These are phyloP conservation scores for Percopsis transmontana DNA, from an alignment of 2,113 vertebrate genomes.

Conservation along the genomic window DNA sequence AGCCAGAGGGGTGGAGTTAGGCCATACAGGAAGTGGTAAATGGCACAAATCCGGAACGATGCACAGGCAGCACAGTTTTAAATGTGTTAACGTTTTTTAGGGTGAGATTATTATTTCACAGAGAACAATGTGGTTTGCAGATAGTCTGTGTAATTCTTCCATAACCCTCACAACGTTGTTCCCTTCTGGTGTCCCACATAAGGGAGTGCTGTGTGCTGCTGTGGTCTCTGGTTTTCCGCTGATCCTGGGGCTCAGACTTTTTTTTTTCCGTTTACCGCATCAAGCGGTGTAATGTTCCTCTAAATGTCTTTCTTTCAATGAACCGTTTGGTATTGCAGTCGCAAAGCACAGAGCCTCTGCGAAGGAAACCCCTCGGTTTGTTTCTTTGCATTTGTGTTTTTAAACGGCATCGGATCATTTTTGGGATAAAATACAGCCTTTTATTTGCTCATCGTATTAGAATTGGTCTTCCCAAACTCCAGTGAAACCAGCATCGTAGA, in stretches of 20 bases:
- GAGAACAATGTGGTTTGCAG: conserved; percentile 2
- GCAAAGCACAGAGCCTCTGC: conserved; percentile 15
- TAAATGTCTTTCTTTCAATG: conserved; percentile 5
- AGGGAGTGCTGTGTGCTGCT: conserved; percentile 18
- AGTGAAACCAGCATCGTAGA: no score
- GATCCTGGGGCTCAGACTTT: not conserved
- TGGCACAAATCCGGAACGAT: no score
- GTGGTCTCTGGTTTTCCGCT: not conserved
- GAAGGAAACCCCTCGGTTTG: not conserved
- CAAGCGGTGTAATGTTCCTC: not conserved
- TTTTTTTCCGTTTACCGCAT: conserved; percentile 1
- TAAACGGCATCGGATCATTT: not conserved
- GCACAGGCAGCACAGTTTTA: no score
- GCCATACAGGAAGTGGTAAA: no score
- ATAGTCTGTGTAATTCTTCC: conserved; percentile 42
- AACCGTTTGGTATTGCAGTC: conserved; percentile 5
- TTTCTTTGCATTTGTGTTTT: no score
- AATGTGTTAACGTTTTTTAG: no score
- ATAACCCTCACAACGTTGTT: conserved; percentile 21
- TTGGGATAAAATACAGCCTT: no score
- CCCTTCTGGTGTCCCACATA: conserved; percentile 32
- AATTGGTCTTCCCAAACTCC: no score
- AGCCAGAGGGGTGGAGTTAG: no score
- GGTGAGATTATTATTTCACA: no score
- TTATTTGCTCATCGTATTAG: no score